Evolutionary conservation across 2,888 invertebrate species (phyloP).

Genomic region (Stenichneumon culpator): DNA sequence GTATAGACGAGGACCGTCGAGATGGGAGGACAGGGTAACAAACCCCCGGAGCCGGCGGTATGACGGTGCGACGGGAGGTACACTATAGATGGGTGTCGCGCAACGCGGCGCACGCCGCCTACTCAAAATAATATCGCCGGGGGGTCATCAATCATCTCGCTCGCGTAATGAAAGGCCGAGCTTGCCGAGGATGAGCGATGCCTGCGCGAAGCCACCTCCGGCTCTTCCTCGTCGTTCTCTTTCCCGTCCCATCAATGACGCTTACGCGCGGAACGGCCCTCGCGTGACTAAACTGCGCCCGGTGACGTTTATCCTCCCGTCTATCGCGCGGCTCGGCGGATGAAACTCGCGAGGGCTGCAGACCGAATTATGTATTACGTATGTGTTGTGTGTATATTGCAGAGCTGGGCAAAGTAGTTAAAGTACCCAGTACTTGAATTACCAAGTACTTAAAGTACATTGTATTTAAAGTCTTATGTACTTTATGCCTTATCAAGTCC

Average conservation of each 20-base stretch:
- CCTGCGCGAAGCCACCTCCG: background rate
- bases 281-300: slow-evolving; percentile 21
- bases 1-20: background rate
- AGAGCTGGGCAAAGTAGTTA: too few relatives aligned
- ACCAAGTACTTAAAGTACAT: too few relatives aligned
- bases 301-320: background rate
- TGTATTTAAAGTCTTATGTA: too few relatives aligned
- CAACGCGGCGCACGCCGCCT: slow-evolving; percentile 56
- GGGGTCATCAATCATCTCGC: slow-evolving; percentile 75
- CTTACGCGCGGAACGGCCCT: background rate
- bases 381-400: background rate
- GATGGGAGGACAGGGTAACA: slow-evolving; percentile 19
- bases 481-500: too few relatives aligned
- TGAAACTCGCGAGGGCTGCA: background rate
- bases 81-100: slow-evolving; percentile 25
- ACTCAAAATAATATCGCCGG: slow-evolving; percentile 77
- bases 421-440: too few relatives aligned
- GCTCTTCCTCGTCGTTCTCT: slow-evolving; percentile 15
- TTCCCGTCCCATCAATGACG: background rate
- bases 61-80: background rate
- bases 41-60: slow-evolving; percentile 6
- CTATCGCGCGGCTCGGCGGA: background rate
- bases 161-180: slow-evolving; percentile 74
- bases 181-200: slow-evolving; percentile 19
- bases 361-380: background rate